A percentile compares a stretch with the other conserved stretches of the same genome.
Conservation (phyloP, 2,888 invertebrate genomes). For the Orchesella flavescens region DNA sequence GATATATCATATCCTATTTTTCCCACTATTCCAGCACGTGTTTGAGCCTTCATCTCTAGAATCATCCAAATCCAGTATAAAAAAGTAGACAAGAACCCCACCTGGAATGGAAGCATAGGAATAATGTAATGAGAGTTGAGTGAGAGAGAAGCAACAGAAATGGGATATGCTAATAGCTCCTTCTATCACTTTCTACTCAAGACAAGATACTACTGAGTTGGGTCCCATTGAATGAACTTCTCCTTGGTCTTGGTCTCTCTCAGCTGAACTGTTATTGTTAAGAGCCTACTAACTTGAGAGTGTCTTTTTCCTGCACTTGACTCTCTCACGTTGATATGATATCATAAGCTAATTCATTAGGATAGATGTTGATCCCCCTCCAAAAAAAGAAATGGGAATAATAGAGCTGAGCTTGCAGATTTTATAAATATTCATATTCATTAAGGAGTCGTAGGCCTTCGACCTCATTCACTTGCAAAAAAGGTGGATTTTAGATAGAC, state of each 20-base stretch:
- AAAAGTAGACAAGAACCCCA: too few species aligned
- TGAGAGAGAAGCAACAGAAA: conserved; percentile 22
- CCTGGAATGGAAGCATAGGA: conserved; percentile 18
- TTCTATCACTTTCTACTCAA: conserved; percentile 15
- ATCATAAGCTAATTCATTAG: conserved; percentile 53
- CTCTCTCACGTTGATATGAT: background rate
- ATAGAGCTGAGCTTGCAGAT: conserved; percentile 51
- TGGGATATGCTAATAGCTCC: conserved; percentile 40
- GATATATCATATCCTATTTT: background rate
- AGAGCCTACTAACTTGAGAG: conserved; percentile 22
- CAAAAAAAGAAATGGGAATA: conserved; percentile 24
- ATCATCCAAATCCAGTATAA: too few species aligned
- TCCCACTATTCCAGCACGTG: too few species aligned
- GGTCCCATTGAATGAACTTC: too few species aligned
- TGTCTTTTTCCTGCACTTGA: background rate
- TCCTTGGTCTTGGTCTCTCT: too few species aligned
- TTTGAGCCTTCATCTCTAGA: background rate
- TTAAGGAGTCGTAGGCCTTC: conserved; percentile 30
- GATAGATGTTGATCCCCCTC: conserved; percentile 1
- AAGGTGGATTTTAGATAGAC: conserved; percentile 10
- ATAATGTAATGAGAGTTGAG: background rate
- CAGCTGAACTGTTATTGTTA: conserved; percentile 13
- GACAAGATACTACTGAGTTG: too few species aligned
- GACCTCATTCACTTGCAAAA: conserved; percentile 26
- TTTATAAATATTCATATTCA: conserved; percentile 63